Percentiles rank a stretch among this genome's conserved stretches.
Evolutionary conservation across 2,797 vertebrate genomes (phyloP).

Genomic region (Thalassophryne amazonica): DNA sequence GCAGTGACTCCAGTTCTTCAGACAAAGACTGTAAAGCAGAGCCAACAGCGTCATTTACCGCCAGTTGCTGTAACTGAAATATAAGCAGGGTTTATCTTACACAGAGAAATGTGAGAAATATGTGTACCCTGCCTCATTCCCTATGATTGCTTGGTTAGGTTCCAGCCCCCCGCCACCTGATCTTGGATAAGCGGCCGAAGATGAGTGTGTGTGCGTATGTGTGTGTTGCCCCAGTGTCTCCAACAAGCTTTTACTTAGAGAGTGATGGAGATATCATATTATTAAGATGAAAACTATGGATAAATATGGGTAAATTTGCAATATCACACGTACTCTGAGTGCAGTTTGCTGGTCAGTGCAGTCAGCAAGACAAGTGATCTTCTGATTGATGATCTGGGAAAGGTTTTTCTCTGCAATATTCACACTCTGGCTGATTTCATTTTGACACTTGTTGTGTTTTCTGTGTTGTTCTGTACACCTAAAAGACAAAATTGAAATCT

Average conservation of each 20-base stretch:
- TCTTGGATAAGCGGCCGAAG: too few relatives aligned
- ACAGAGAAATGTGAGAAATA: too few relatives aligned
- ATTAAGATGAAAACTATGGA: too few relatives aligned
- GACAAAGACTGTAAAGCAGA: conserved; percentile 52
- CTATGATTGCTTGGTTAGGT: too few relatives aligned
- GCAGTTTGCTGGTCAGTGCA: conserved; percentile 75
- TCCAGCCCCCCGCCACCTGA: too few relatives aligned
- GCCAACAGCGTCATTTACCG: not conserved
- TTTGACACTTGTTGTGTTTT: conserved; percentile 63
- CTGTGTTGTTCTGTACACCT: conserved; percentile 82
- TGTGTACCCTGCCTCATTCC: too few relatives aligned
- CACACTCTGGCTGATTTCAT: conserved; percentile 72
- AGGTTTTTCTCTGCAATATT: conserved; percentile 68
- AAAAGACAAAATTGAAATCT: not conserved
- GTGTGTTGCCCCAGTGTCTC: too few relatives aligned
- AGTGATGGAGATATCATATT: too few relatives aligned
- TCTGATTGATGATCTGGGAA: conserved; percentile 54
- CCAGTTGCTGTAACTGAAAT: too few relatives aligned
- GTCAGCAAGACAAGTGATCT: conserved; percentile 80
- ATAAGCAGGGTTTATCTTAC: too few relatives aligned
- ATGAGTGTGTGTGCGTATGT: too few relatives aligned
- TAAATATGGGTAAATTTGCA: not conserved
- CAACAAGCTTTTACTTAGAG: too few relatives aligned
- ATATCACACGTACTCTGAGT: conserved; percentile 72
- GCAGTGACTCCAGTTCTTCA: conserved; percentile 48